Evolutionary conservation across 2,888 invertebrate species (phyloP).

Genomic region (Drosophila meridiana): DNA sequence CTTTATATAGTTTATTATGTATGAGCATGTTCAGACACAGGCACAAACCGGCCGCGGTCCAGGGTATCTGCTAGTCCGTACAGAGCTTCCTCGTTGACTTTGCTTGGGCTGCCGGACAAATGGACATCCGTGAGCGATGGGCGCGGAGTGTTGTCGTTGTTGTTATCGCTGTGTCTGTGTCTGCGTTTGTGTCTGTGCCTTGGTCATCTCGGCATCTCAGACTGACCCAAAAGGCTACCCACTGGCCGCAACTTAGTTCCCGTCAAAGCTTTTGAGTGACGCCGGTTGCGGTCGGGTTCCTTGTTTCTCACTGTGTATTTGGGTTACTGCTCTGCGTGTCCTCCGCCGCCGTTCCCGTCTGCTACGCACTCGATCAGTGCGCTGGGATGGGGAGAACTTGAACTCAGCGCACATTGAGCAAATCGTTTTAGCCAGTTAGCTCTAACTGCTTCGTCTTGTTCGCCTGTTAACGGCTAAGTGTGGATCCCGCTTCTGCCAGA

Average conservation of each 20-base stretch:
- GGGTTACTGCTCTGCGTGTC: neutral
- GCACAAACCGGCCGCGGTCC: too few species aligned
- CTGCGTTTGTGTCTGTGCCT: constrained; percentile 4
- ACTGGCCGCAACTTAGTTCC: neutral
- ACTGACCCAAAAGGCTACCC: neutral
- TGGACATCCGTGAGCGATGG: neutral
- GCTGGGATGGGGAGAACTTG: neutral
- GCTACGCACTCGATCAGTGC: neutral
- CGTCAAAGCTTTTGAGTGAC: constrained; percentile 9
- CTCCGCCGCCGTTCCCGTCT: neutral
- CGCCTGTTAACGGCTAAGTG: too few species aligned
- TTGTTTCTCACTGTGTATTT: neutral
- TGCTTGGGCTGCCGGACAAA: neutral
- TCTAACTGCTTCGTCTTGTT: neutral
- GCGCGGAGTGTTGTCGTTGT: neutral
- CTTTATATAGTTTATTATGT: too few species aligned
- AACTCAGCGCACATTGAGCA: neutral
- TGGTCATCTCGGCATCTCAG: neutral
- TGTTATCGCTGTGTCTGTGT: neutral
- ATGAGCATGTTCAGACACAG: too few species aligned
- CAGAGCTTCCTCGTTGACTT: neutral
- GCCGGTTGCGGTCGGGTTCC: constrained; percentile 11
- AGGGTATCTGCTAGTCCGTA: neutral
- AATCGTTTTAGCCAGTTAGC: neutral
- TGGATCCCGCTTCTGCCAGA: neutral